phyloP scores from a whole-genome alignment of 2,888 invertebrate species.

The Cerceris ruficornis region DNA sequence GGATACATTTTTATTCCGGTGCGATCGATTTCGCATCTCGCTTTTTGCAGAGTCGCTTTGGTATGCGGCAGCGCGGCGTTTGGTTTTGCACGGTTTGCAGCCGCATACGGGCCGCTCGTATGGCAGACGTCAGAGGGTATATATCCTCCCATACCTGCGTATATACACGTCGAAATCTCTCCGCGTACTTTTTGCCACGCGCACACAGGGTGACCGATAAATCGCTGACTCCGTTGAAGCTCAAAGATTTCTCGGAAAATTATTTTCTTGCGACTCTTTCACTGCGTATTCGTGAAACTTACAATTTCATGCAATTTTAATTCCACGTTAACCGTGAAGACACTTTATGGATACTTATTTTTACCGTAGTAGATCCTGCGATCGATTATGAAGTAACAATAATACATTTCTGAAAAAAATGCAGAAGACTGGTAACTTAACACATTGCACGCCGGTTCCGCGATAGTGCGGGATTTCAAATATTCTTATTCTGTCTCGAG shows the following conservation, averaged over 20 bases:
- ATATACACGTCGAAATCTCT: conserved; percentile 2
- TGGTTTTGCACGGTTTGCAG: conserved; percentile 58
- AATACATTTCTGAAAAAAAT: too few species aligned
- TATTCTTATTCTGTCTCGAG: too few species aligned
- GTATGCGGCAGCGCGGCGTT: conserved; percentile 46
- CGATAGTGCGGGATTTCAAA: too few species aligned
- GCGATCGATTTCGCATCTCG: conserved; percentile 62
- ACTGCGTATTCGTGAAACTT: too few species aligned
- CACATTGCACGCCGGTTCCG: too few species aligned
- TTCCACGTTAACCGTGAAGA: too few species aligned
- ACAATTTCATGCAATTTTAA: too few species aligned
- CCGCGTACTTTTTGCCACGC: conserved; percentile 35
- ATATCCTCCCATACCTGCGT: conserved; percentile 17
- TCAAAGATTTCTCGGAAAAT: not conserved
- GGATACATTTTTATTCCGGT: conserved; percentile 49
- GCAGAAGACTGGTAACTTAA: too few species aligned
- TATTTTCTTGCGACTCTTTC: too few species aligned
- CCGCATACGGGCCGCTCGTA: conserved; percentile 22
- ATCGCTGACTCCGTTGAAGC: not conserved
- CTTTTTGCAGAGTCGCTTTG: conserved; percentile 47
- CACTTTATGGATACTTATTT: too few species aligned
- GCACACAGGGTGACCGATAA: conserved; percentile 21
- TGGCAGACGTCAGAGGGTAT: conserved; percentile 43
- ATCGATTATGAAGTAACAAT: too few species aligned
- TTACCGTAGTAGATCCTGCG: too few species aligned